A percentile compares a stretch with the other conserved stretches of the same genome.
Conservation (phyloP, 2,888 invertebrate genomes). For the Lycophotia porphyrea region DNA sequence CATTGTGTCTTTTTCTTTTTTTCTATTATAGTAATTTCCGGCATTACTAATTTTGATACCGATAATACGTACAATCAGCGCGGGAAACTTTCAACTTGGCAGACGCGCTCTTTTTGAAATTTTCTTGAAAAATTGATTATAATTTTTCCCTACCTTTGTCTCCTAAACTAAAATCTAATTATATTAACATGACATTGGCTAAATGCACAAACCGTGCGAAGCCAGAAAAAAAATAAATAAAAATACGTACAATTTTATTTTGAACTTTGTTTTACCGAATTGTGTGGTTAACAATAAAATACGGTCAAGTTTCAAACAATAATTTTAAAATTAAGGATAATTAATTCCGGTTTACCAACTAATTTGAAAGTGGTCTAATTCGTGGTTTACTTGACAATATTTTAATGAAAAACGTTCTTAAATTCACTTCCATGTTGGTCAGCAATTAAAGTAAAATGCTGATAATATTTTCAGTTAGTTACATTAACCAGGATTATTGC, state of each 20-base stretch:
- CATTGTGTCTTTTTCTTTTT: background rate
- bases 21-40: background rate
- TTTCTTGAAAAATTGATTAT: no score
- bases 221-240: no score
- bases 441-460: slow-evolving; percentile 45
- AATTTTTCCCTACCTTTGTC: no score
- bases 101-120: no score
- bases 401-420: slow-evolving; percentile 46
- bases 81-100: no score
- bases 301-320: slow-evolving; percentile 4
- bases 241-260: background rate
- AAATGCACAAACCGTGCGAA: no score
- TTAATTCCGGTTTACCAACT: slow-evolving; percentile 25
- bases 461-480: slow-evolving; percentile 38
- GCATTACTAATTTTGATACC: background rate
- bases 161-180: no score
- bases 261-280: background rate
- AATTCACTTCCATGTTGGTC: slow-evolving; percentile 50
- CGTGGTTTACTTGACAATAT: slow-evolving; percentile 47
- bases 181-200: no score
- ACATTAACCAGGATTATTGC: slow-evolving; percentile 21
- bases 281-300: background rate
- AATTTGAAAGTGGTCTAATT: slow-evolving; percentile 45
- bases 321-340: background rate
- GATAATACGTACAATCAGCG: background rate